These are phyloP conservation scores for Lophius piscatorius DNA, from an alignment of 2,113 vertebrate genomes.

Conservation along the genomic window DNA sequence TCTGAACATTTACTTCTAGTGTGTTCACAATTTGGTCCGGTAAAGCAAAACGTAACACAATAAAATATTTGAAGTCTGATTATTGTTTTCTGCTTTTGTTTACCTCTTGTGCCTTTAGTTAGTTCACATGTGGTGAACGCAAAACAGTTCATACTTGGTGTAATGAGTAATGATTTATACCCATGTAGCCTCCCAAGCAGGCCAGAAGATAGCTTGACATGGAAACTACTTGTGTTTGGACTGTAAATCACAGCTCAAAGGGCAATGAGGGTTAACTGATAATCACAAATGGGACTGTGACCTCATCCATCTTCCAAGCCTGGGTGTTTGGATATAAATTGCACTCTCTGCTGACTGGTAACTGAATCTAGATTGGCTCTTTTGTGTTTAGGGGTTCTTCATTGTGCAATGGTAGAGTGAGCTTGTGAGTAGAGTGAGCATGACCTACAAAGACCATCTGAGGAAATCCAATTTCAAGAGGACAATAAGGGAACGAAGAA, in stretches of 20 bases:
- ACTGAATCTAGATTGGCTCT: slow-evolving; percentile 72
- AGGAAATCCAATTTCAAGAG: slow-evolving; percentile 53
- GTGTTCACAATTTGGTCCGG: too few species aligned
- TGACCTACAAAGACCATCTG: slow-evolving; percentile 61
- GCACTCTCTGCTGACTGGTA: slow-evolving; percentile 52
- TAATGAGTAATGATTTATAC: too few species aligned
- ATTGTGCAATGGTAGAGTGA: slow-evolving; percentile 37
- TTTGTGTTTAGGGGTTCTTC: slow-evolving; percentile 51
- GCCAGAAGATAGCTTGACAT: neutral
- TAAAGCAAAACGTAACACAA: too few species aligned
- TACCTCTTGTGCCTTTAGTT: too few species aligned
- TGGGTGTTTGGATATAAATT: slow-evolving; percentile 69
- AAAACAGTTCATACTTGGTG: too few species aligned
- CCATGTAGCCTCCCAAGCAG: neutral
- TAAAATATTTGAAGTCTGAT: too few species aligned
- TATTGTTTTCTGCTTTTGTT: too few species aligned
- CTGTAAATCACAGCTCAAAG: slow-evolving; percentile 56
- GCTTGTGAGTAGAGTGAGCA: too few species aligned
- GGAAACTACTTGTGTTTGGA: slow-evolving; percentile 22
- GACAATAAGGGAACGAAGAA: slow-evolving; percentile 10
- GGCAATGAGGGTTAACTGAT: slow-evolving; percentile 60
- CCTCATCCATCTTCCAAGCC: slow-evolving; percentile 53
- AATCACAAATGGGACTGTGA: slow-evolving; percentile 59
- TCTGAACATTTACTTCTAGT: too few species aligned
- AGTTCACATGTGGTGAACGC: too few species aligned